Percentiles rank a stretch among this genome's conserved stretches.
phyloP scores from a whole-genome alignment of 2,888 invertebrate genomes.

The Apocheima hispidaria region DNA sequence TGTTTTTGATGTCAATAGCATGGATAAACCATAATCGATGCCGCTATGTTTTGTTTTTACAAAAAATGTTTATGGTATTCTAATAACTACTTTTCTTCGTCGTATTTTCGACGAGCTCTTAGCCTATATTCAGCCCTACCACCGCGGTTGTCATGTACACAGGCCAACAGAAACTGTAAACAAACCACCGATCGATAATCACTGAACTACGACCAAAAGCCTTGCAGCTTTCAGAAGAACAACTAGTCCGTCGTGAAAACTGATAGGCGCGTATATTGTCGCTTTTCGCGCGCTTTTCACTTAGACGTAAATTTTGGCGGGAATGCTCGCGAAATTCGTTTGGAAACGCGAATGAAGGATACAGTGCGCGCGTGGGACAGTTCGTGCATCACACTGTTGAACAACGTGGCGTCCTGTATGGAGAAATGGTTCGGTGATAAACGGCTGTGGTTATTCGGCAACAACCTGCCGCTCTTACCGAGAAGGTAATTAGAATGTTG shows the following conservation, averaged over 20 bases:
- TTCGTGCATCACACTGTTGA: constrained; percentile 74
- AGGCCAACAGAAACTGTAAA: constrained; percentile 80
- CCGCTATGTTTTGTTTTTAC: too few species aligned
- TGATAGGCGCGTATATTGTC: constrained; percentile 28
- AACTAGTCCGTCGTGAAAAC: constrained; percentile 38
- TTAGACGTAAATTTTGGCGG: constrained; percentile 65
- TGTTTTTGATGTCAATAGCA: too few species aligned
- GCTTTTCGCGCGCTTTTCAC: constrained; percentile 45
- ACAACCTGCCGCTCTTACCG: constrained; percentile 93
- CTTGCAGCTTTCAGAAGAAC: constrained; percentile 63
- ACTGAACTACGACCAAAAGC: constrained; percentile 69
- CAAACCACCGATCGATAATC: constrained; percentile 81
- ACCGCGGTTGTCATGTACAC: constrained; percentile 84
- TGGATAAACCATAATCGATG: too few species aligned
- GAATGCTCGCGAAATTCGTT: constrained; percentile 63
- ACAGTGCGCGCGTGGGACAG: constrained; percentile 56
- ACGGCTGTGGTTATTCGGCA: constrained; percentile 96
- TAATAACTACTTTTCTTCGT: too few species aligned
- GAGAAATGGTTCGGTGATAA: constrained; percentile 97
- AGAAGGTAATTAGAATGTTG: constrained; percentile 87
- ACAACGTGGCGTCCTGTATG: constrained; percentile 89
- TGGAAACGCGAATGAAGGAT: constrained; percentile 75
- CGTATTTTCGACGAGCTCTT: constrained; percentile 43
- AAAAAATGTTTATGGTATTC: too few species aligned
- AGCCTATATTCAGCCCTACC: constrained; percentile 66